Evolutionary conservation across 1,140 invertebrate species (phyloP).

Genomic region (Coelopa frigida): DNA sequence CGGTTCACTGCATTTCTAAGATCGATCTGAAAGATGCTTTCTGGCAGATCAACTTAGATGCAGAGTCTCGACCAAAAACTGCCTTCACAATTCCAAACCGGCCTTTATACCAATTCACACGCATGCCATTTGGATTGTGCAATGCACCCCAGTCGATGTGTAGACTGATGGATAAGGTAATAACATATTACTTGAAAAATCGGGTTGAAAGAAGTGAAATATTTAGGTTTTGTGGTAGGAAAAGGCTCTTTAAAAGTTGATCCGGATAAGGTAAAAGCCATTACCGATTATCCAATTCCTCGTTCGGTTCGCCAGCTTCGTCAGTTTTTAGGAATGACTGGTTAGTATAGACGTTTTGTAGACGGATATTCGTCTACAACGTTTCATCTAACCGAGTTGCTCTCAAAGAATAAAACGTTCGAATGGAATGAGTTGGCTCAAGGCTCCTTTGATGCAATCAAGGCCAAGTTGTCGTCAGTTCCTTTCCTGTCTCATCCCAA

Average conservation of each 20-base stretch:
- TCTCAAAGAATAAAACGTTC: constrained; percentile 22
- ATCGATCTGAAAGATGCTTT: constrained; percentile 12
- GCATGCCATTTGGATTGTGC: constrained; percentile 17
- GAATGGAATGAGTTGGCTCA: background rate
- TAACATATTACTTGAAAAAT: too few relatives aligned
- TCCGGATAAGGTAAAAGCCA: constrained; percentile 5
- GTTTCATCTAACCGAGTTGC: constrained; percentile 29
- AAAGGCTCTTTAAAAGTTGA: constrained; percentile 1
- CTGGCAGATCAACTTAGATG: constrained; percentile 22
- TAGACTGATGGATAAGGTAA: constrained; percentile 8
- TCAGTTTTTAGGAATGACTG: constrained; percentile 20
- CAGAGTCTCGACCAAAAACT: constrained; percentile 30
- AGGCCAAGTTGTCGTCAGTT: constrained; percentile 11
- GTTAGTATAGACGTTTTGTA: constrained; percentile 38
- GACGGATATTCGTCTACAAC: constrained; percentile 27
- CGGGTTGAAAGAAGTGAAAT: constrained; percentile 4
- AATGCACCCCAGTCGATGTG: constrained; percentile 8
- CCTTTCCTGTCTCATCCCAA: constrained; percentile 27
- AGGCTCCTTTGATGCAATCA: background rate
- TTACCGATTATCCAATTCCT: background rate
- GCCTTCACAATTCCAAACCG: constrained; percentile 32
- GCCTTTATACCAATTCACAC: constrained; percentile 26
- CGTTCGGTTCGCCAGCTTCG: background rate
- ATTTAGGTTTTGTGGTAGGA: constrained; percentile 10
- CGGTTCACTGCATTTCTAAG: constrained; percentile 20